A percentile compares a stretch with the other conserved stretches of the same genome.
Evolutionary conservation across 2,888 invertebrate genomes (phyloP).

Genomic region (Tridacna gigas): DNA sequence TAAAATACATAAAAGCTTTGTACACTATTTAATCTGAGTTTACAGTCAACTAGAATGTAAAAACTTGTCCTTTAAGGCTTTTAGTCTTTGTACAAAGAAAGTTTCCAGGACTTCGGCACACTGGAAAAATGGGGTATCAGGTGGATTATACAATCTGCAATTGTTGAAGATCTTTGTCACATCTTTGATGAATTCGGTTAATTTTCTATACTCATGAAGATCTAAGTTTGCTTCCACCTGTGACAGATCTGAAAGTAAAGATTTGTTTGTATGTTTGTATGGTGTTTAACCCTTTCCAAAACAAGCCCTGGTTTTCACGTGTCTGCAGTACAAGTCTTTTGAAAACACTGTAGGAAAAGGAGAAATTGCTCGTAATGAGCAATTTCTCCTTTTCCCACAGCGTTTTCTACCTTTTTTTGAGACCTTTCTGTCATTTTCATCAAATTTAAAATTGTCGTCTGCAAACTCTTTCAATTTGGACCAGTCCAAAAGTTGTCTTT

Average conservation of each 20-base stretch:
- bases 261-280: not conserved
- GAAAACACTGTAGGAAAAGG: too few relatives aligned
- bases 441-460: too few relatives aligned
- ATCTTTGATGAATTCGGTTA: conserved; percentile 98
- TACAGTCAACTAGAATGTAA: conserved; percentile 32
- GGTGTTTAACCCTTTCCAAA: too few relatives aligned
- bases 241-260: conserved; percentile 91
- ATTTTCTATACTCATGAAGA: conserved; percentile 92
- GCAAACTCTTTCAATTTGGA: too few relatives aligned
- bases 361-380: too few relatives aligned
- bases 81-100: conserved; percentile 88
- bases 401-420: too few relatives aligned
- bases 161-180: conserved; percentile 99
- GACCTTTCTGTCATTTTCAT: too few relatives aligned
- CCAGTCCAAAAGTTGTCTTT: too few relatives aligned
- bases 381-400: too few relatives aligned
- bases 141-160: conserved; percentile 98
- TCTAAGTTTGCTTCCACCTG: conserved; percentile 93
- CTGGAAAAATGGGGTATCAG: conserved; percentile 97
- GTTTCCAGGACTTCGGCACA: conserved; percentile 98
- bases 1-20: too few relatives aligned
- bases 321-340: too few relatives aligned
- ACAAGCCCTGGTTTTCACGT: too few relatives aligned
- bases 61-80: conserved; percentile 73
- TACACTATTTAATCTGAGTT: not conserved